Evolutionary conservation across 2,113 vertebrate species (phyloP).

Genomic region (Tringa solitaria): DNA sequence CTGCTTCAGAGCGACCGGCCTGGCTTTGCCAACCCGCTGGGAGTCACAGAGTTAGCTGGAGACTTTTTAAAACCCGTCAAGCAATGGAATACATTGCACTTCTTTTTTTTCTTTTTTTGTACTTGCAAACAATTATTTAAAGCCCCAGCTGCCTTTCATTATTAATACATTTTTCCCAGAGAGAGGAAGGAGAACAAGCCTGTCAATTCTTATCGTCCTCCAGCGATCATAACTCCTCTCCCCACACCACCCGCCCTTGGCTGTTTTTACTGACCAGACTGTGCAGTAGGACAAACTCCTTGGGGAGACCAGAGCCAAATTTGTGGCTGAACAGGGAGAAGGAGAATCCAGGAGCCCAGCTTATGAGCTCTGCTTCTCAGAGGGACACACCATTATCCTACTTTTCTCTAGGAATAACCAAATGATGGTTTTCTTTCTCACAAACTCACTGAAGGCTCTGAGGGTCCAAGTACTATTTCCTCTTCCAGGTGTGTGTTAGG

Average conservation of each 20-base stretch:
- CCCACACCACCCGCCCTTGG: fast-evolving
- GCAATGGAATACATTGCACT: background rate
- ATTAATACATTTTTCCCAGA: background rate
- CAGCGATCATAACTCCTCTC: background rate
- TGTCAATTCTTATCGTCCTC: background rate
- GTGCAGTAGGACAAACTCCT: background rate
- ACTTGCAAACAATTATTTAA: background rate
- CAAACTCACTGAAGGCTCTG: background rate
- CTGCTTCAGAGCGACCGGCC: background rate
- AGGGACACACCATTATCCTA: background rate
- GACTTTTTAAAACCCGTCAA: background rate
- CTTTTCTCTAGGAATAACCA: background rate
- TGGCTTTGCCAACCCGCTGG: background rate
- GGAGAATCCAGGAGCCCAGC: background rate
- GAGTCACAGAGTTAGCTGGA: background rate
- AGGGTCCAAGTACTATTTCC: background rate
- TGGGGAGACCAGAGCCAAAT: fast-evolving
- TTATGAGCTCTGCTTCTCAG: background rate
- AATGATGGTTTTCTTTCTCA: background rate
- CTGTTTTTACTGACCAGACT: background rate
- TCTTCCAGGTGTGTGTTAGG: background rate
- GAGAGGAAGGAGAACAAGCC: background rate
- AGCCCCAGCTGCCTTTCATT: background rate
- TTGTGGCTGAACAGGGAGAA: background rate
- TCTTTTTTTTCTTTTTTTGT: background rate